Conservation (phyloP, 2,113 vertebrate species). For the Eolophus roseicapilla region DNA sequence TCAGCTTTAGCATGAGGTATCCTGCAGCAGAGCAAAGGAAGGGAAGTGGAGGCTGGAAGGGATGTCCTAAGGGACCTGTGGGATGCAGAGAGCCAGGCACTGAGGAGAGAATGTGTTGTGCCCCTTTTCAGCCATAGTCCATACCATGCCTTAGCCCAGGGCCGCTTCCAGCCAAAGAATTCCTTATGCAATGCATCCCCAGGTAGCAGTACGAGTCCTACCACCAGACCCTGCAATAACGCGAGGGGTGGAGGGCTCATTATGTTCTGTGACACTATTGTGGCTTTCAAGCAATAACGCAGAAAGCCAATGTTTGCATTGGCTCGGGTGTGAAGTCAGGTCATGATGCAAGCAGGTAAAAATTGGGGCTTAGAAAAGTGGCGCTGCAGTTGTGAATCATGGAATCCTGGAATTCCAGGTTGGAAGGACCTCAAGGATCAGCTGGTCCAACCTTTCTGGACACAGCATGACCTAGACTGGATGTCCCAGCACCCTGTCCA, state of each 20-base stretch:
- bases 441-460: background rate
- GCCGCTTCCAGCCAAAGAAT: background rate
- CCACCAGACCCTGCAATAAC: background rate
- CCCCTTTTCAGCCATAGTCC: background rate
- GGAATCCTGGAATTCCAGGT: background rate
- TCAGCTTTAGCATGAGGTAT: background rate
- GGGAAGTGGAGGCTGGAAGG: background rate
- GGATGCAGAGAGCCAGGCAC: background rate
- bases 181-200: background rate
- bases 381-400: background rate
- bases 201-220: background rate
- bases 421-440: background rate
- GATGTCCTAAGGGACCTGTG: background rate
- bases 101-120: background rate
- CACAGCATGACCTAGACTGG: background rate
- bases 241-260: background rate
- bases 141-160: background rate
- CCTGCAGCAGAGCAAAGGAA: background rate
- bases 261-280: accelerated
- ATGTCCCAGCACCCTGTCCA: background rate
- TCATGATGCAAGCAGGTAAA: background rate
- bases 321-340: background rate
- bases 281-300: background rate
- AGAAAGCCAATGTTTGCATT: background rate
- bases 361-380: background rate